A percentile compares a stretch with the other conserved stretches of the same genome.
Conservation (phyloP, 1,140 invertebrate genomes). For the Drosophila fuyamai region DNA sequence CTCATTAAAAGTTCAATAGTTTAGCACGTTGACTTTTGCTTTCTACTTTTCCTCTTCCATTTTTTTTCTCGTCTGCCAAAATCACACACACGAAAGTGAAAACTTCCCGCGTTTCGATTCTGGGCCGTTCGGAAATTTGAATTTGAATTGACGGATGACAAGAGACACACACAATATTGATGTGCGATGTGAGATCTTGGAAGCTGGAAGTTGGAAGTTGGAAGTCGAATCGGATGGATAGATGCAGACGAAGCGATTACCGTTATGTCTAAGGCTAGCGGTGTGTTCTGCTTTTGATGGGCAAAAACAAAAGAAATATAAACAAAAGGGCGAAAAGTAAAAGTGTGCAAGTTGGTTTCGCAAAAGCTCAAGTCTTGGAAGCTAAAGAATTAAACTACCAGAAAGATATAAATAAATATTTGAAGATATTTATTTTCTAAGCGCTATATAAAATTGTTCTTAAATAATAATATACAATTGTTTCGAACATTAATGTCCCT, state of each 20-base stretch:
- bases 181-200: conserved; percentile 14
- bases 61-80: conserved; percentile 22
- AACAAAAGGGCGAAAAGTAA: conserved; percentile 44
- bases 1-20: conserved; percentile 14
- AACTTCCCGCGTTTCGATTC: conserved; percentile 54
- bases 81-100: conserved; percentile 60
- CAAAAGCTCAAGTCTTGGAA: not conserved
- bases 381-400: not conserved
- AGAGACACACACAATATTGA: not conserved
- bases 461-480: no score
- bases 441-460: no score
- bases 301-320: conserved; percentile 2
- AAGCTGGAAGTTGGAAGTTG: not conserved
- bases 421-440: no score
- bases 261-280: conserved; percentile 49
- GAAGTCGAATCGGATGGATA: not conserved
- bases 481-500: no score
- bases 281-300: conserved; percentile 57
- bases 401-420: not conserved
- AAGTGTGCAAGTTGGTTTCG: conserved; percentile 26
- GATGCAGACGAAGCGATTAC: conserved; percentile 31
- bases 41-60: conserved; percentile 60
- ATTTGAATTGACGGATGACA: conserved; percentile 36
- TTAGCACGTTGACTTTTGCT: conserved; percentile 52
- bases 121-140: conserved; percentile 35